Conservation (phyloP, 2,888 invertebrate species). For the Gerris lacustris region DNA sequence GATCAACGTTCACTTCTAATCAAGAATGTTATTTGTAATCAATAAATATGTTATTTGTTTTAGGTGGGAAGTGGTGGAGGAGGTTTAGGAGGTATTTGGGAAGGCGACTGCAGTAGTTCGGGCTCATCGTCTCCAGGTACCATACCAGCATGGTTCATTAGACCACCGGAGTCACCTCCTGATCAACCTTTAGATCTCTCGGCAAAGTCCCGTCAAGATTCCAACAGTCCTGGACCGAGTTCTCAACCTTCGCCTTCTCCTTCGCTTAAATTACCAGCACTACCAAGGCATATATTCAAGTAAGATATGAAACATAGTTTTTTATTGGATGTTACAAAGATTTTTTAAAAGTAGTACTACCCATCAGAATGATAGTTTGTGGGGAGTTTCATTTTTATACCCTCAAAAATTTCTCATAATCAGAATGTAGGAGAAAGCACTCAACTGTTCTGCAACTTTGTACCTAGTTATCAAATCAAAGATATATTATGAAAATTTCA, state of each 20-base stretch:
- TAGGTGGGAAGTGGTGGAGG: background rate
- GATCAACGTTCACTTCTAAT: too few species aligned
- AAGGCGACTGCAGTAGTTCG: conserved; percentile 18
- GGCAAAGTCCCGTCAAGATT: conserved; percentile 47
- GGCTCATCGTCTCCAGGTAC: conserved; percentile 21
- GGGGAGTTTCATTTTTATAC: too few species aligned
- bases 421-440: too few species aligned
- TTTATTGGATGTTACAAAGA: background rate
- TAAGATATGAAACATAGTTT: conserved; percentile 41
- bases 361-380: too few species aligned
- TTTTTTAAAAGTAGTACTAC: too few species aligned
- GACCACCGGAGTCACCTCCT: conserved; percentile 36
- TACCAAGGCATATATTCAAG: conserved; percentile 50
- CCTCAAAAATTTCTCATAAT: too few species aligned
- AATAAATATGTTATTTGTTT: background rate
- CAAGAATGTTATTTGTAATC: too few species aligned
- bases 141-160: conserved; percentile 29
- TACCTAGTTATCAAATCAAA: too few species aligned
- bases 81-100: background rate
- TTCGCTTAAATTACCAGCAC: conserved; percentile 34
- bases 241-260: conserved; percentile 28
- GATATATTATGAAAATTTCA: too few species aligned
- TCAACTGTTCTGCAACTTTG: too few species aligned
- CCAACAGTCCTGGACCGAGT: conserved; percentile 23
- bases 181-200: conserved; percentile 79